Conservation (phyloP, 2,888 invertebrate species). For the Drosophila neotestacea region DNA sequence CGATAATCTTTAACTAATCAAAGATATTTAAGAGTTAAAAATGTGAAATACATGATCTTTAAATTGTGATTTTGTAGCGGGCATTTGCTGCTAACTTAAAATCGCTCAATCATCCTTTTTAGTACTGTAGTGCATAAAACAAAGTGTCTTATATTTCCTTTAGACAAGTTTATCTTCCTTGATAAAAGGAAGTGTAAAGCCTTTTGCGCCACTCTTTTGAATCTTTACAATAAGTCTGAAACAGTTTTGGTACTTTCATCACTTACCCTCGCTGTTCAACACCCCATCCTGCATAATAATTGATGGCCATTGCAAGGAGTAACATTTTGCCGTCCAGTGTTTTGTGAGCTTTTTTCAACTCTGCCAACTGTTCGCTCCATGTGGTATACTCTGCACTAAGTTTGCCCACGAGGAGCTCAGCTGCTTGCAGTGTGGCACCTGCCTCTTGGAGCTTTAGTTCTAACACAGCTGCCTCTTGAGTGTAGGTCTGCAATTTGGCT, state of each 20-base stretch:
- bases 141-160: no score
- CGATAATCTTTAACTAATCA: no score
- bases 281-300: conserved; percentile 80
- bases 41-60: no score
- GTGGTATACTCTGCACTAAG: conserved; percentile 94
- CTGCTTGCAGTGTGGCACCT: conserved; percentile 89
- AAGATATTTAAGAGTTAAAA: no score
- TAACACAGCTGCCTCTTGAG: conserved; percentile 97
- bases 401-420: conserved; percentile 93
- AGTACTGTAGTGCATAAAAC: no score
- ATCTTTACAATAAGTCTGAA: no score
- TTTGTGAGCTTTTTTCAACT: conserved; percentile 84
- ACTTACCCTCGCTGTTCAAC: conserved; percentile 85
- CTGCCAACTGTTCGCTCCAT: conserved; percentile 91
- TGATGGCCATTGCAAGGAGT: conserved; percentile 80
- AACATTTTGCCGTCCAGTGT: conserved; percentile 83
- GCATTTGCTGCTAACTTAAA: no score
- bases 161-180: no score
- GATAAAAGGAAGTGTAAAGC: no score
- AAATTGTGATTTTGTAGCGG: no score
- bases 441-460: conserved; percentile 91
- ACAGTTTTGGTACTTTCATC: background rate
- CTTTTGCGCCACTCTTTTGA: no score
- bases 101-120: no score
- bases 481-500: conserved; percentile 92